A percentile compares a stretch with the other conserved stretches of the same genome.
Conservation (phyloP, 2,888 invertebrate genomes). For the Eupithecia inturbata region DNA sequence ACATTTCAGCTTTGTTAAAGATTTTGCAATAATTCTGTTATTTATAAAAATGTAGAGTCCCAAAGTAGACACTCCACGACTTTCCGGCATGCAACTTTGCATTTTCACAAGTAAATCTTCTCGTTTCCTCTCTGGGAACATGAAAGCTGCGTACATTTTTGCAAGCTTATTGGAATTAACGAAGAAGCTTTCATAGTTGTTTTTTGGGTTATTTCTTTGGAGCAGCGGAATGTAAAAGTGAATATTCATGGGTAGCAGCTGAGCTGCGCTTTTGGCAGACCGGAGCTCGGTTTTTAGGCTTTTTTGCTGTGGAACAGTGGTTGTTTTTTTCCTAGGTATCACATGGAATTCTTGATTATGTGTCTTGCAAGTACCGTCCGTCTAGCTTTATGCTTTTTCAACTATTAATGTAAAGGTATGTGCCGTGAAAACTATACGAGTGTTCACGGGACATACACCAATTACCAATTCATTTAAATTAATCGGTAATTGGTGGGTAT, state of each 20-base stretch:
- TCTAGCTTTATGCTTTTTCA: not conserved
- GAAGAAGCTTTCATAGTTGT: conserved; percentile 28
- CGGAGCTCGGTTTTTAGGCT: not conserved
- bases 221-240: conserved; percentile 21
- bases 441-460: too few relatives aligned
- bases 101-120: conserved; percentile 41
- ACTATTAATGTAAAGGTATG: not conserved
- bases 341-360: not conserved
- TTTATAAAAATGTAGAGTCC: conserved; percentile 8
- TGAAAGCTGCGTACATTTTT: conserved; percentile 33
- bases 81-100: conserved; percentile 33
- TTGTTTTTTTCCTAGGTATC: not conserved
- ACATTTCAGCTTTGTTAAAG: not conserved
- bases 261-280: not conserved
- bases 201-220: conserved; percentile 17
- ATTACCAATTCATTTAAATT: too few relatives aligned
- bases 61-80: conserved; percentile 13
- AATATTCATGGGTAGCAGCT: conserved; percentile 30
- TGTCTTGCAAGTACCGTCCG: not conserved
- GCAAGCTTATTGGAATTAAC: conserved; percentile 33
- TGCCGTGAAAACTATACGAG: not conserved
- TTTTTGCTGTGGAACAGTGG: not conserved
- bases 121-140: conserved; percentile 36
- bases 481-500: too few relatives aligned
- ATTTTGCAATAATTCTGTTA: not conserved